A percentile compares a stretch with the other conserved stretches of the same genome.
These are phyloP conservation scores for Lamellibrachia satsuma DNA, from an alignment of 2,888 invertebrate species.

Conservation along the genomic window DNA sequence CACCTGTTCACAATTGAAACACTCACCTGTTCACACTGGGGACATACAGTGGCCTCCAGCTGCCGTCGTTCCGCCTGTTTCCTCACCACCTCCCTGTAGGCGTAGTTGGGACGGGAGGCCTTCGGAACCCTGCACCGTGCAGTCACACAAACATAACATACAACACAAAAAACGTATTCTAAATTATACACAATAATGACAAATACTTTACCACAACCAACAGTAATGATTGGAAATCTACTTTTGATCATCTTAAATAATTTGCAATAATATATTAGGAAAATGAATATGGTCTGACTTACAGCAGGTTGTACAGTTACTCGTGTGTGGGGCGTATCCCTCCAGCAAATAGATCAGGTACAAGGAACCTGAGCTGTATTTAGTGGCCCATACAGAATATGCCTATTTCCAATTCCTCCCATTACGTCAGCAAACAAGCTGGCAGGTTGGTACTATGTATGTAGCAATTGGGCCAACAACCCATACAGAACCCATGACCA, in stretches of 20 bases:
- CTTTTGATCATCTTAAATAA: too few species aligned
- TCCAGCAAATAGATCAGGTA: neutral
- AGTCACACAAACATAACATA: neutral
- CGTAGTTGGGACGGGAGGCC: constrained; percentile 45
- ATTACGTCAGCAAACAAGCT: neutral
- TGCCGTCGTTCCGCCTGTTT: constrained; percentile 57
- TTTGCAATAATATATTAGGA: too few species aligned
- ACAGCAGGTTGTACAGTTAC: neutral
- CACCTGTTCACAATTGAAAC: neutral
- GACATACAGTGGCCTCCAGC: constrained; percentile 58
- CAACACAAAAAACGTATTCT: too few species aligned
- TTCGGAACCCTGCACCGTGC: constrained; percentile 46
- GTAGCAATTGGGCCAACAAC: neutral
- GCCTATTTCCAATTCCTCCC: neutral
- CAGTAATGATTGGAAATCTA: neutral
- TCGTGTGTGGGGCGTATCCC: neutral
- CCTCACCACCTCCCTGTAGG: constrained; percentile 58
- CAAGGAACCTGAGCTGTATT: neutral
- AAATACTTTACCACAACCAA: neutral
- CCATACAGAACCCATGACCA: neutral
- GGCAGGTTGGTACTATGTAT: neutral
- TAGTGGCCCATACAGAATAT: neutral
- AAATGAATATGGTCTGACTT: too few species aligned
- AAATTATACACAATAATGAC: neutral
- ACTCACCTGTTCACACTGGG: constrained; percentile 49